Base-by-base conservation (phyloP, 2,113 vertebrate genomes). In the Danionella cerebrum region DNA sequence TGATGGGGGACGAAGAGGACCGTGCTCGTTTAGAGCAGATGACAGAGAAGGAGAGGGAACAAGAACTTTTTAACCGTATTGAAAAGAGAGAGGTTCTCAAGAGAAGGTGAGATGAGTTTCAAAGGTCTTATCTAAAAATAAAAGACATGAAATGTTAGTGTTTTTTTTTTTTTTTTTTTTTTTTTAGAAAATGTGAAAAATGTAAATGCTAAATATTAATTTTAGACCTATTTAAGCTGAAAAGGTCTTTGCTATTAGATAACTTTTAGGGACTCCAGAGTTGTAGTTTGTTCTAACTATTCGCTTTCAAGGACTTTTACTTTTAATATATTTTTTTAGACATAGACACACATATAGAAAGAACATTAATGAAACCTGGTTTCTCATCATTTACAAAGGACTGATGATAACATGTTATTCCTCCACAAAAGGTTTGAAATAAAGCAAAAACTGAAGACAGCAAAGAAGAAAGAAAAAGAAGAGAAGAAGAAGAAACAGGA, bases 401-500 rank as follows among this genome's bases (percentile, higher is more conserved):
- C n/a, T n/a, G n/a, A n/a, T n/a, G n/a, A n/a, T n/a, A 18, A 9
- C n/a, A 1, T 42, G 16, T 18, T n/a, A 21, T 50, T 25, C 4
- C 1, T 10, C 47, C 11, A 69, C 35, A 57, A 35, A 80, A 99
- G 96, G 76, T 99, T 99, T 89, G 96, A 99, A 90, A 98, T 99
- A 31, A 98, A 98, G 83, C 97, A 98, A 82, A 98, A 98, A 78
- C 86, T 98, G 78, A 99, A 98, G 89, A 96, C 93, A 0, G 94
- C 94, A 51, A 98, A 99, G 86, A 98, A 96, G 84, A 98, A 98
- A 78, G 94, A 98, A 75, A 98, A 98, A 80, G 95, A 97, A 76
- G 94, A 98, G 79, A 97, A 99, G 81, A 98, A 97, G 78, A 98
- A 96, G 87, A 94, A 98, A 72, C 95, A 99, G 24, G 95, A 98